These are phyloP conservation scores for Tetraodon nigroviridis DNA, from an alignment of 2,113 vertebrate genomes.

Conservation along the genomic window DNA sequence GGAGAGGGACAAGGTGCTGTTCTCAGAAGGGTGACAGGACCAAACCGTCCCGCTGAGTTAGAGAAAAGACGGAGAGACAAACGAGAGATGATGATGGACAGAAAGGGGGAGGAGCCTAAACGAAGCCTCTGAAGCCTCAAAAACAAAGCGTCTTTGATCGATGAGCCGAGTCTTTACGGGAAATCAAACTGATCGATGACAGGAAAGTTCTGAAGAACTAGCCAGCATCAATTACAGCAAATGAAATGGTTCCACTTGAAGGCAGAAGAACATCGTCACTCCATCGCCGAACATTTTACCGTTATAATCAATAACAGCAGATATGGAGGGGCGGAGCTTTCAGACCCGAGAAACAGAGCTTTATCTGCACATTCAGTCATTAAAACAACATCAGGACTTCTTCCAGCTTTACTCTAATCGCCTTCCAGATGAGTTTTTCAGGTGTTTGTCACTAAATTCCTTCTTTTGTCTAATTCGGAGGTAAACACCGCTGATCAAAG, in stretches of 20 bases:
- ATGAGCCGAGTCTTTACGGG: slow-evolving; percentile 16
- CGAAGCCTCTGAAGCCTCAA: slow-evolving; percentile 15
- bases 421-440: too few relatives aligned
- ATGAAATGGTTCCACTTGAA: slow-evolving; percentile 23
- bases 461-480: too few relatives aligned
- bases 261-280: background rate
- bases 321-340: too few relatives aligned
- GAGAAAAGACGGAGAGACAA: slow-evolving; percentile 41
- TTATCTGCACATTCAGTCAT: background rate
- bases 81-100: slow-evolving; percentile 46
- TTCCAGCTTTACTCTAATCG: too few relatives aligned
- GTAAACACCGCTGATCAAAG: too few relatives aligned
- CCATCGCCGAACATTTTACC: too few relatives aligned
- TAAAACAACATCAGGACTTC: too few relatives aligned
- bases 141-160: slow-evolving; percentile 39
- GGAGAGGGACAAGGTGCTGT: slow-evolving; percentile 30
- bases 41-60: slow-evolving; percentile 36
- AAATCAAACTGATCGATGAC: too few relatives aligned
- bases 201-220: too few relatives aligned
- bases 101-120: slow-evolving; percentile 1
- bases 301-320: too few relatives aligned
- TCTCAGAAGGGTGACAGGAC: slow-evolving; percentile 24
- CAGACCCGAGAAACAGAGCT: background rate
- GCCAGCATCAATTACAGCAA: too few relatives aligned
- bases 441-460: too few relatives aligned